phyloP scores from a whole-genome alignment of 2,888 invertebrate genomes.

The Spatulosminthurus flaviceps region DNA sequence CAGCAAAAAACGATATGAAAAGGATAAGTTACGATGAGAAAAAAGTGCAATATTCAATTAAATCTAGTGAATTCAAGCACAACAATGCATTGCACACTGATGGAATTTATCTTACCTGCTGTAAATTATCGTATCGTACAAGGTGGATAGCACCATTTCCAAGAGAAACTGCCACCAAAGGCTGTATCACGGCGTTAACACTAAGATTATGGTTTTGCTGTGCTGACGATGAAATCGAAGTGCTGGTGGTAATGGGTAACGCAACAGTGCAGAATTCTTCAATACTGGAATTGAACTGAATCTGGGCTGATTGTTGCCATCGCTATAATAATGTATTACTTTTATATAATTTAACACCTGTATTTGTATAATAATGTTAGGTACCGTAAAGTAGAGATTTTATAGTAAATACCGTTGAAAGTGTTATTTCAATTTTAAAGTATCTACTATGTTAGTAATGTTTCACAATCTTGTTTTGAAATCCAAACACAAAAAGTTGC shows the following conservation, averaged over 20 bases:
- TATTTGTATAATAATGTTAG: background rate
- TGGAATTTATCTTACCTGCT: constrained; percentile 53
- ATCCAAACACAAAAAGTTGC: no score
- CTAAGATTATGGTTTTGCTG: constrained; percentile 39
- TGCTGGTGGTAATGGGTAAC: constrained; percentile 52
- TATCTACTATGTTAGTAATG: no score
- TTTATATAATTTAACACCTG: constrained; percentile 20
- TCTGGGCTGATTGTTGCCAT: constrained; percentile 59
- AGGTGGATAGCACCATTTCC: constrained; percentile 58
- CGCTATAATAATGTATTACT: constrained; percentile 49
- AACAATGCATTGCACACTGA: background rate
- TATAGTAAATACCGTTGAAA: background rate
- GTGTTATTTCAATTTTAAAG: no score
- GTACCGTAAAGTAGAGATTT: background rate
- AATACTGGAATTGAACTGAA: constrained; percentile 54
- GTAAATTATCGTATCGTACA: constrained; percentile 58
- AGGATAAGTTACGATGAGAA: background rate
- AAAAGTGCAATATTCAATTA: no score
- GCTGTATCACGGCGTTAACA: constrained; percentile 50
- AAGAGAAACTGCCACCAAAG: constrained; percentile 58
- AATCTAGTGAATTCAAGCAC: background rate
- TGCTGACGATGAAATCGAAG: constrained; percentile 35
- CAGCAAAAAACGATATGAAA: no score
- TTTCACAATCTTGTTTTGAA: no score
- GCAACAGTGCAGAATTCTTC: constrained; percentile 56